Conservation (phyloP, 2,888 invertebrate genomes). For the Zaprionus bogoriensis region DNA sequence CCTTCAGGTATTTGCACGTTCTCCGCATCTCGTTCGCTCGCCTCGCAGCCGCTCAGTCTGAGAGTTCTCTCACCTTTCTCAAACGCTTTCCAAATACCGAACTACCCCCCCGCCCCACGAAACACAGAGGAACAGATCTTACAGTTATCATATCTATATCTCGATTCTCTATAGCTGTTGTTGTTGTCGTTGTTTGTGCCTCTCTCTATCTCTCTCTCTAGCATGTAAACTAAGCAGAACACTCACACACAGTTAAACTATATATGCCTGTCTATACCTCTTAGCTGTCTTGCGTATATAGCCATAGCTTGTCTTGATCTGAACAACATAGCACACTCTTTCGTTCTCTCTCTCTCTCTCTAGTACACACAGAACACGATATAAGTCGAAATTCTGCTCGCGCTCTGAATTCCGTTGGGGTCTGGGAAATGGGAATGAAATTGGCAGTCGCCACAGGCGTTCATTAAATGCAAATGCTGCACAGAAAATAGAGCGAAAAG, state of each 20-base stretch:
- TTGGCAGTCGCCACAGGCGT: neutral
- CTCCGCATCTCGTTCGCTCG: slow-evolving; percentile 73
- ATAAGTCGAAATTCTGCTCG: neutral
- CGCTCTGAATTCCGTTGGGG: neutral
- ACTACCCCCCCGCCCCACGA: slow-evolving; percentile 36
- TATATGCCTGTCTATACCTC: slow-evolving; percentile 6
- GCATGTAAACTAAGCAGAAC: slow-evolving; percentile 12
- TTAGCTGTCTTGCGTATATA: slow-evolving; percentile 9
- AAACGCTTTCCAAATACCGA: slow-evolving; percentile 27
- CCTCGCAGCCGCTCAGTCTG: slow-evolving; percentile 32
- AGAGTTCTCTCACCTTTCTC: slow-evolving; percentile 39
- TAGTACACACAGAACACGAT: neutral
- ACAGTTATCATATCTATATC: slow-evolving; percentile 3
- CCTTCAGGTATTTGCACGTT: slow-evolving; percentile 86
- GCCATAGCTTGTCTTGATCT: slow-evolving; percentile 21
- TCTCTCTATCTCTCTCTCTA: neutral
- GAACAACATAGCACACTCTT: neutral
- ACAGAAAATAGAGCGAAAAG: neutral
- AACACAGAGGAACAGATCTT: slow-evolving; percentile 34
- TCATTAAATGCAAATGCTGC: neutral
- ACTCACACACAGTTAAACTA: slow-evolving; percentile 3
- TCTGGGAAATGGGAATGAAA: neutral
- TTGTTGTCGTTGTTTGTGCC: neutral
- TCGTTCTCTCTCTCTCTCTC: neutral
- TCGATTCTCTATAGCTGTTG: slow-evolving; percentile 12